Base-by-base conservation (phyloP, 2,797 vertebrate species). In the Siniperca undulata region DNA sequence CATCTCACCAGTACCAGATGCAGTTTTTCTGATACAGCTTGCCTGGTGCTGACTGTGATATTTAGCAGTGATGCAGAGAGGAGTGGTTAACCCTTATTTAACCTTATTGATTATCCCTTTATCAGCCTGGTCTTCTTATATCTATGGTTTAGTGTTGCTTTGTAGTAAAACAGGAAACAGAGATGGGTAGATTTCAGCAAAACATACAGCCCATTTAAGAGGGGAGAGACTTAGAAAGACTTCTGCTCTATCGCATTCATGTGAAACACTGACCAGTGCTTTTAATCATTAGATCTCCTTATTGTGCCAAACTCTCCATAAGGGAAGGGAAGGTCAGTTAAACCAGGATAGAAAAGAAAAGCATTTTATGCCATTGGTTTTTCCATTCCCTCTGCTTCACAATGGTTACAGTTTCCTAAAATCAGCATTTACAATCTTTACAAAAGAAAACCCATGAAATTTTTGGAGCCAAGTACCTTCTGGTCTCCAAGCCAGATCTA, bases 1-100 rank as follows among this genome's bases (percentile, higher is more conserved):
- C 56, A 69, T 82, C 27, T 82, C 75, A 86, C 76, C 74, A 70
- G 65, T 50, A 78, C 86, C 92, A 93, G 91, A 93, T 94, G 87
- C 14, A 72, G 55, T 59, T 78, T 75, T 80, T 74, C 66, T 55
- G 71, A 82, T 89, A 79, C 9, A 74, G 80, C 53, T 61, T 84
- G 55, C 46, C 4, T 46, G 53, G 66, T 34, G 76, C 78, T 74
- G 82, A 86, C 56, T 85, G 79, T 84, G 83, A 81, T 69, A 60
- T 84, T 82, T 34, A 75, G 75, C 77, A 85, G 78, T 71, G 59
- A 76, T 56, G 64, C 74, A 80, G 40, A 85, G 76, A 79, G 20
- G 30, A 17, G 42, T 48, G 52, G 58, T 70, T 87, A 65, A 83
- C 86, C 86, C 77, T 36, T 53, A 75, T 80, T 81, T 91, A 83